These are phyloP conservation scores for Polydrusus pterygomalis DNA, from an alignment of 2,888 invertebrate species.

Conservation along the genomic window DNA sequence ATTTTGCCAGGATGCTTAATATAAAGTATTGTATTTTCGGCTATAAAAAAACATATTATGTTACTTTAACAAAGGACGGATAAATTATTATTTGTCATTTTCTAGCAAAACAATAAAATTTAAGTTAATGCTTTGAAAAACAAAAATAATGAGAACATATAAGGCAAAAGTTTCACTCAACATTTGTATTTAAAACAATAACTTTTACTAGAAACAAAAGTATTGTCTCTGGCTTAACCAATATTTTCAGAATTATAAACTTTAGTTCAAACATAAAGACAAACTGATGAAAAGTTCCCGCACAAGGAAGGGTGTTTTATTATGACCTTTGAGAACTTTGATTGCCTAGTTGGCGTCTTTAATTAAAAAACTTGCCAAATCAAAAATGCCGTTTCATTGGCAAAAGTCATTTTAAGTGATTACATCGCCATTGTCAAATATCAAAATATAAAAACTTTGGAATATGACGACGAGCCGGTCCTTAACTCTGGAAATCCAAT, in stretches of 20 bases:
- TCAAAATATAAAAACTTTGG: conserved; percentile 54
- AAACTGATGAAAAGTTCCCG: conserved; percentile 29
- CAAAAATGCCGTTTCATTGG: conserved; percentile 42
- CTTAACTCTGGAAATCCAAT: conserved; percentile 51
- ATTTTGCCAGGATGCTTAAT: too few species aligned
- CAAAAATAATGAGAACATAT: conserved; percentile 20
- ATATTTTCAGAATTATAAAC: conserved; percentile 31
- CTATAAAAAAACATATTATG: not conserved
- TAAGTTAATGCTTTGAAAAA: not conserved
- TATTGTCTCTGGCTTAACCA: conserved; percentile 17
- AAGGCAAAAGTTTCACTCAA: conserved; percentile 10
- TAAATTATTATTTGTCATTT: conserved; percentile 15
- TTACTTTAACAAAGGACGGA: not conserved
- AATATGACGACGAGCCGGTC: conserved; percentile 40
- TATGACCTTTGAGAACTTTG: conserved; percentile 40
- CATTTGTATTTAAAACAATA: conserved; percentile 20
- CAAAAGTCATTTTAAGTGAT: conserved; percentile 43
- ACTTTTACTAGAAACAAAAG: conserved; percentile 18
- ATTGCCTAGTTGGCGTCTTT: conserved; percentile 44
- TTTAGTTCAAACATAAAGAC: conserved; percentile 29
- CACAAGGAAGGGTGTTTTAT: conserved; percentile 48
- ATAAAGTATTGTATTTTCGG: too few species aligned
- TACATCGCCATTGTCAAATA: conserved; percentile 53
- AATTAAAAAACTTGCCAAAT: conserved; percentile 54
- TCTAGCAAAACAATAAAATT: conserved; percentile 9